Conservation (phyloP, 2,888 invertebrate species). For the Ceraclea dissimilis region DNA sequence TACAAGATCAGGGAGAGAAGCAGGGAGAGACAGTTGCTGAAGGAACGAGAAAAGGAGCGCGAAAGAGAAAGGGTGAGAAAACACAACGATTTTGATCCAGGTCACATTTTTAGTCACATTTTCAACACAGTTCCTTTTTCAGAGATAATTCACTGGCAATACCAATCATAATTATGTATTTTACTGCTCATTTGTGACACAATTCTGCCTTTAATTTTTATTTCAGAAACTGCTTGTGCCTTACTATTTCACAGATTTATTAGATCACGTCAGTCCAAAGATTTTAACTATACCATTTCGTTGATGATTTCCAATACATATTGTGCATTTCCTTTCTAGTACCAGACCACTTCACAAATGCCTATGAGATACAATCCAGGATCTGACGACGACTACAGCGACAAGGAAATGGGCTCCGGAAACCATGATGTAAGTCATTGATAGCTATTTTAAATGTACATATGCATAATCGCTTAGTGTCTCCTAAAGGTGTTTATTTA, state of each 20-base stretch:
- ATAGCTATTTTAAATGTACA: background rate
- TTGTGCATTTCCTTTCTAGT: background rate
- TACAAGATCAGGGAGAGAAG: constrained; percentile 19
- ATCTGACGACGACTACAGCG: constrained; percentile 22
- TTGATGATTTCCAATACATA: no score
- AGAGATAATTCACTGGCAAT: no score
- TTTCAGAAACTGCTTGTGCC: no score
- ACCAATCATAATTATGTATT: no score
- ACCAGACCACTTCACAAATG: constrained; percentile 22
- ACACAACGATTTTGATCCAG: background rate
- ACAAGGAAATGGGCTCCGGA: constrained; percentile 24
- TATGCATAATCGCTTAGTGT: background rate
- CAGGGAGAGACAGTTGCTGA: constrained; percentile 16
- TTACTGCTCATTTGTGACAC: no score
- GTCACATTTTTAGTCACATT: no score
- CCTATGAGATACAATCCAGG: constrained; percentile 22
- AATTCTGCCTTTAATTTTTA: no score
- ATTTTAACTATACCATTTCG: no score
- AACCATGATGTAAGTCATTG: constrained; percentile 19
- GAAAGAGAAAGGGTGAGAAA: constrained; percentile 18
- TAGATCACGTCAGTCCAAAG: no score
- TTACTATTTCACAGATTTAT: no score
- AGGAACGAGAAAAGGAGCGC: constrained; percentile 18
- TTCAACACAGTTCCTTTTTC: no score
- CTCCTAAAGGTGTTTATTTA: background rate